Percentiles rank a stretch among this genome's conserved stretches.
phyloP scores from a whole-genome alignment of 2,113 vertebrate species.

The Misgurnus anguillicaudatus region DNA sequence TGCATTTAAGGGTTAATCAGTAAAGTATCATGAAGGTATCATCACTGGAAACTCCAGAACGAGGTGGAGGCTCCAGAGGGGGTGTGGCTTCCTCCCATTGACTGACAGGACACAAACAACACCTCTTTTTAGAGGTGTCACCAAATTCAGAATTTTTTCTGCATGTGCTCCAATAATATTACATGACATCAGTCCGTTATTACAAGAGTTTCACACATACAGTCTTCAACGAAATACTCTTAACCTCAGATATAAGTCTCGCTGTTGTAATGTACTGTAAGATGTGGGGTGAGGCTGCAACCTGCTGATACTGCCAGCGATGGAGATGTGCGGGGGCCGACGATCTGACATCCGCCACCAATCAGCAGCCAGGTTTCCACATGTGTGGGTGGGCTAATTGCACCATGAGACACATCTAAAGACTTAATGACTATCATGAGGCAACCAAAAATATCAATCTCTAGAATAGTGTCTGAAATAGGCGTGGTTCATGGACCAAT shows the following conservation, averaged over 20 bases:
- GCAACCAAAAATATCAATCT: constrained; percentile 16
- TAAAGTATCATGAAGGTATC: too few relatives aligned
- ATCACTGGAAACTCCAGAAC: too few relatives aligned
- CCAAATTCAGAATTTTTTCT: not conserved
- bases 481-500: not conserved
- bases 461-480: constrained; percentile 16
- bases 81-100: too few relatives aligned
- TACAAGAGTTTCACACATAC: not conserved
- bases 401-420: constrained; percentile 41
- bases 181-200: not conserved
- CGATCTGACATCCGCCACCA: constrained; percentile 41
- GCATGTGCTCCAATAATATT: too few relatives aligned
- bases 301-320: constrained; percentile 22
- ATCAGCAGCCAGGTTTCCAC: constrained; percentile 43
- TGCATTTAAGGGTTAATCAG: too few relatives aligned
- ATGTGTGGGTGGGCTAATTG: constrained; percentile 50
- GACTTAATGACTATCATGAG: constrained; percentile 47
- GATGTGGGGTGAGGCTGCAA: not conserved
- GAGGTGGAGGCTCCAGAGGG: too few relatives aligned
- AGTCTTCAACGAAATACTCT: not conserved
- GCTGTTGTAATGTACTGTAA: constrained; percentile 10
- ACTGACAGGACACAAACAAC: not conserved
- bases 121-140: not conserved
- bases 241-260: constrained; percentile 7
- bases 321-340: constrained; percentile 21